phyloP scores from a whole-genome alignment of 1,140 invertebrate species.

The Marisa cornuarietis region DNA sequence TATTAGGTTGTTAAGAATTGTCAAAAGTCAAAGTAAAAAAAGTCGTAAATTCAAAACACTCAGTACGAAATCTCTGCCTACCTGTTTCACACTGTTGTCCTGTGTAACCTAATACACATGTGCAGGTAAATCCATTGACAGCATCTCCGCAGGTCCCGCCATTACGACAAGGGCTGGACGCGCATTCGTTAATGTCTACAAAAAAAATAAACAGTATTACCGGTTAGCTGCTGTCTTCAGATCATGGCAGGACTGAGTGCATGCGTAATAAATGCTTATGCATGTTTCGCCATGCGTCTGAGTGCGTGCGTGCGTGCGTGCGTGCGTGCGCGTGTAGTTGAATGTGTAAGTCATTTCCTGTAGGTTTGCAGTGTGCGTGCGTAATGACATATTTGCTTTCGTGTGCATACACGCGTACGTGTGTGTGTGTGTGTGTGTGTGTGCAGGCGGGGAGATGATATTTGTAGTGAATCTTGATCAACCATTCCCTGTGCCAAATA shows the following conservation, averaged over 20 bases:
- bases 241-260: too few relatives aligned
- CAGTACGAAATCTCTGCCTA: not conserved
- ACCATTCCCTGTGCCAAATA: not conserved
- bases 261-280: too few relatives aligned
- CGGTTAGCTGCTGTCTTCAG: too few relatives aligned
- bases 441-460: not conserved
- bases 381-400: not conserved
- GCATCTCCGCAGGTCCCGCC: slow-evolving; percentile 32
- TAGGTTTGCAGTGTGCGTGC: too few relatives aligned
- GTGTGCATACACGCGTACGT: not conserved
- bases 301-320: too few relatives aligned
- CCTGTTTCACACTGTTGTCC: slow-evolving; percentile 33
- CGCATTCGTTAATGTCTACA: slow-evolving; percentile 40
- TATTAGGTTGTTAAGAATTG: too few relatives aligned
- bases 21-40: too few relatives aligned
- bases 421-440: not conserved
- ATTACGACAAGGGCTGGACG: slow-evolving; percentile 28
- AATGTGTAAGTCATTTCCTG: not conserved
- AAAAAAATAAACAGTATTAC: not conserved
- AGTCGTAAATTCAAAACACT: too few relatives aligned
- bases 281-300: too few relatives aligned
- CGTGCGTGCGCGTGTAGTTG: too few relatives aligned
- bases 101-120: slow-evolving; percentile 31
- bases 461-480: not conserved
- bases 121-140: slow-evolving; percentile 32